Conservation (phyloP, 2,113 vertebrate genomes). For the Pluvianellus socialis region DNA sequence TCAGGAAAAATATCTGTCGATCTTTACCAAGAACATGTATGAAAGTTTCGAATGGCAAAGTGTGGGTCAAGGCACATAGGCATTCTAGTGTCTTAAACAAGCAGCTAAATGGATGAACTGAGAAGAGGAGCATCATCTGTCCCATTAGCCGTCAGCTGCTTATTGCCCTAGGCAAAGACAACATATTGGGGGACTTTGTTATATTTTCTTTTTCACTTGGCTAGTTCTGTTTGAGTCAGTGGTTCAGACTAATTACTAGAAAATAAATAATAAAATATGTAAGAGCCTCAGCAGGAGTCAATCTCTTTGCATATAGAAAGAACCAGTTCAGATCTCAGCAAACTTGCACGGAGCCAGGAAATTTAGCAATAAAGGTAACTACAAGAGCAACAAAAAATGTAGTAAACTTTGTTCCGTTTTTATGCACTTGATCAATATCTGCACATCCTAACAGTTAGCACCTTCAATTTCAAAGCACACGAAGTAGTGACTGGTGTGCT, state of each 20-base stretch:
- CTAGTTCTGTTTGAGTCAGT: constrained; percentile 65
- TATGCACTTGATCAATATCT: not conserved
- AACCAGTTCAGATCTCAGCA: not conserved
- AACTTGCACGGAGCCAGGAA: not conserved
- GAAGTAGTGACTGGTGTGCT: not conserved
- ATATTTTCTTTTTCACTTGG: constrained; percentile 67
- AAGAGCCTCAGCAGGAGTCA: constrained; percentile 4
- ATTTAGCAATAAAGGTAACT: not conserved
- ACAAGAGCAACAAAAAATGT: not conserved
- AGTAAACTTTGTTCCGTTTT: not conserved
- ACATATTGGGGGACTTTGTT: constrained; percentile 66
- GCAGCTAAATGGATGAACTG: constrained; percentile 62
- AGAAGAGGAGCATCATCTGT: constrained; percentile 65
- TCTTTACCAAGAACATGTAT: not conserved
- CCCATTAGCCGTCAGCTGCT: constrained; percentile 59
- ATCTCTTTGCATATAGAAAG: not conserved
- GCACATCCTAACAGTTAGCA: not conserved
- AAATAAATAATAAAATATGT: constrained; percentile 64
- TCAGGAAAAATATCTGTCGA: not conserved
- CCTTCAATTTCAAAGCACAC: not conserved
- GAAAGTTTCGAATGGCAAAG: not conserved
- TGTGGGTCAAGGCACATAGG: constrained; percentile 28
- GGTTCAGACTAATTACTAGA: constrained; percentile 62
- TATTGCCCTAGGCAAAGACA: constrained; percentile 45
- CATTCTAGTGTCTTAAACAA: constrained; percentile 59